Base-by-base conservation (phyloP, 1,140 invertebrate genomes). In the Adelges cooleyi region DNA sequence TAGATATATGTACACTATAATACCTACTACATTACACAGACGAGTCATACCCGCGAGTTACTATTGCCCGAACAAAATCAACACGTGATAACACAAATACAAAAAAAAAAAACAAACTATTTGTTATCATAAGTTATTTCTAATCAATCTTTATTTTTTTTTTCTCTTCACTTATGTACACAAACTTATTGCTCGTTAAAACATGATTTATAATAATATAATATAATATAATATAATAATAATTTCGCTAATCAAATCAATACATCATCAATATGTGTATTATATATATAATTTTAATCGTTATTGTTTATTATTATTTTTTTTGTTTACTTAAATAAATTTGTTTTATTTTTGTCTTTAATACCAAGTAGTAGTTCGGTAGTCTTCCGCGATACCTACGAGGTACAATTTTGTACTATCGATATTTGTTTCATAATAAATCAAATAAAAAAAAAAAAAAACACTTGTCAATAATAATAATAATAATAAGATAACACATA, bases 61-160 rank as follows among this genome's bases (percentile, higher is more conserved):
- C n/a, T n/a, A n/a, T n/a, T n/a, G n/a, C n/a, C n/a, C n/a, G n/a
- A n/a, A n/a, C n/a, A n/a, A n/a, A n/a, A n/a, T n/a, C n/a, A n/a
- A n/a, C n/a, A n/a, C n/a, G n/a, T n/a, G n/a, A n/a, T n/a, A n/a
- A n/a, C n/a, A n/a, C n/a, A n/a, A n/a, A n/a, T n/a, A n/a, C n/a
- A n/a, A n/a, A n/a, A n/a, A n/a, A n/a, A n/a, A n/a, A n/a, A n/a
- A n/a, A n/a, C n/a, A n/a, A n/a, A n/a, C n/a, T n/a, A n/a, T n/a
- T n/a, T n/a, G n/a, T n/a, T n/a, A 33, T 11, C 29, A 33, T 11
- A 5, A 36, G 20, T 38, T 54, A 46, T 62, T 62, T 62, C 56
- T 62, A 62, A 48, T 62, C 56, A 62, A 62, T 62, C 56, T 62
- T 62, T 62, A 62, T 62, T 62, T 46, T 48, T 62, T 40, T 62